phyloP scores from a whole-genome alignment of 2,113 vertebrate genomes.

The Xiphophorus couchianus region DNA sequence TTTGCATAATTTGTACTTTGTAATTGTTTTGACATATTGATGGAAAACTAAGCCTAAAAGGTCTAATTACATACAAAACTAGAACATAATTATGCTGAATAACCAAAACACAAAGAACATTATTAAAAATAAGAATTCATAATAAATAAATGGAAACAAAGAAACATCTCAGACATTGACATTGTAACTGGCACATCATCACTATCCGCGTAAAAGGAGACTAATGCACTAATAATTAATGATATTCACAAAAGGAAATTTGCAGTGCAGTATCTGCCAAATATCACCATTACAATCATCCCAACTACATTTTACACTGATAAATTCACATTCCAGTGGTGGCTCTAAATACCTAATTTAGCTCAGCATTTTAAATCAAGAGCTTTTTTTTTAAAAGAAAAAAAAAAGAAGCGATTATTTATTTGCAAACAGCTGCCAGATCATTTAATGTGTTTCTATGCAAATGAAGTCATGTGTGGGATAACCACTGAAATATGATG shows the following conservation, averaged over 20 bases:
- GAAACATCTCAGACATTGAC: not conserved
- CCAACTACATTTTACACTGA: conserved; percentile 12
- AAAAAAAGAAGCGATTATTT: conserved; percentile 21
- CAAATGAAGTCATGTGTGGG: conserved; percentile 67
- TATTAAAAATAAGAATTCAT: not conserved
- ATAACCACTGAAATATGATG: conserved; percentile 54
- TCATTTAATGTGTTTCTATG: conserved; percentile 69
- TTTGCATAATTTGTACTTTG: not conserved
- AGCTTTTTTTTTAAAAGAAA: conserved; percentile 1
- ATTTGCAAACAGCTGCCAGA: conserved; percentile 57
- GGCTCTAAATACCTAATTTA: conserved; percentile 43
- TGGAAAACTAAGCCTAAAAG: not conserved
- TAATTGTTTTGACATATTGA: not conserved
- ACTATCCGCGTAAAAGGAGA: conserved; percentile 43
- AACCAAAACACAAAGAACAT: not conserved
- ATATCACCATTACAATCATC: conserved; percentile 32
- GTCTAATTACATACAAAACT: not conserved
- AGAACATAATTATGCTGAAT: not conserved
- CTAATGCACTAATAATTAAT: conserved; percentile 47
- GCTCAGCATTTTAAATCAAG: conserved; percentile 32
- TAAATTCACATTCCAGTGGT: conserved; percentile 28
- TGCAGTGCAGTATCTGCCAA: conserved; percentile 25
- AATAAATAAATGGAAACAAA: not conserved
- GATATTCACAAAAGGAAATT: conserved; percentile 44
- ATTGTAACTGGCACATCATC: conserved; percentile 2